A percentile compares a stretch with the other conserved stretches of the same genome.
phyloP scores from a whole-genome alignment of 1,140 invertebrate genomes.

The Drosophila sp. region DNA sequence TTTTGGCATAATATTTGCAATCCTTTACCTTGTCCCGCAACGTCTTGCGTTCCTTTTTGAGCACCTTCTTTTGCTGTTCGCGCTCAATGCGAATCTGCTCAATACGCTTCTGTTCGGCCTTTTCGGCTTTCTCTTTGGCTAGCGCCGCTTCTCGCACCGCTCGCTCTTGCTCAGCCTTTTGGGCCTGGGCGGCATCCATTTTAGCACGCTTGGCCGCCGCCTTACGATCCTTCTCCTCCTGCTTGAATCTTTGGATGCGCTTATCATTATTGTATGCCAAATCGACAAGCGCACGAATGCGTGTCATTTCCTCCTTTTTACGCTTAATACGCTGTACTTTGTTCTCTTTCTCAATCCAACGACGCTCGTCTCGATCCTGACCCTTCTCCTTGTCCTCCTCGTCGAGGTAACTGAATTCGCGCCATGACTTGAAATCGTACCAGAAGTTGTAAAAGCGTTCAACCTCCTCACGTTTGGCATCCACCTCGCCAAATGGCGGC shows the following conservation, averaged over 20 bases:
- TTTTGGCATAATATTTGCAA: conserved; percentile 93
- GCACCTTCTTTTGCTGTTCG: conserved; percentile 91
- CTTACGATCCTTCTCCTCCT: conserved; percentile 97
- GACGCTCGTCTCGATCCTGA: conserved; percentile 96
- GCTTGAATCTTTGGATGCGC: conserved; percentile 95
- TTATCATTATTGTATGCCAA: conserved; percentile 97
- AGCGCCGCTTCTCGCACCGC: conserved; percentile 89
- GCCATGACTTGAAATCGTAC: conserved; percentile 99
- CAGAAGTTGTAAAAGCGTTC: conserved; percentile 96
- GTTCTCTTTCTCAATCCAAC: conserved; percentile 99
- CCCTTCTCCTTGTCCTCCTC: conserved; percentile 99
- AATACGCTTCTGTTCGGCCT: conserved; percentile 91
- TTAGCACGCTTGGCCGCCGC: conserved; percentile 94
- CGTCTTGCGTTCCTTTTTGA: conserved; percentile 94
- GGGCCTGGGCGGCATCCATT: conserved; percentile 93
- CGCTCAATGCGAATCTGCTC: conserved; percentile 94
- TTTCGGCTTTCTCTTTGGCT: conserved; percentile 93
- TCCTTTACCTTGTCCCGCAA: conserved; percentile 93
- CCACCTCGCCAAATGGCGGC: conserved; percentile 92
- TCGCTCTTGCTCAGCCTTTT: conserved; percentile 93
- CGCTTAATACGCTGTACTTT: conserved; percentile 94
- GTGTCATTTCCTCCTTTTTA: conserved; percentile 98
- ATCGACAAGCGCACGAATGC: conserved; percentile 96
- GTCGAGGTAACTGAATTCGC: conserved; percentile 99
- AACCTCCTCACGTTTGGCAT: conserved; percentile 90